Base-by-base conservation (phyloP, 2,113 vertebrate genomes). In the Rhizomys pruinosus region DNA sequence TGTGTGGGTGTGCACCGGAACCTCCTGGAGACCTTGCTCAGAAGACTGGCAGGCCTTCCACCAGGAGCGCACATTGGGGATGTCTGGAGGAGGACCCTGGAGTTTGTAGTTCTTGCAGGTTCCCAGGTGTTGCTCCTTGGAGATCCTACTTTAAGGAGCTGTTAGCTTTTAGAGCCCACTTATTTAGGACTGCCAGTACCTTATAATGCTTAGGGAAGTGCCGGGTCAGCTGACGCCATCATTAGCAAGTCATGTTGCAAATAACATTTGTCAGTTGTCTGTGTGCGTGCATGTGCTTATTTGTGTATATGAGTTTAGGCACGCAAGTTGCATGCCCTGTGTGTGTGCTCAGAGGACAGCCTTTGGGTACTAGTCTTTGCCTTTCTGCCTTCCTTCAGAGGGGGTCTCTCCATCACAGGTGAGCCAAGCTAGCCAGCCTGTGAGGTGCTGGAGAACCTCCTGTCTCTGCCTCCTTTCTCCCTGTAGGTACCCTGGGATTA, bases 1-100 rank as follows among this genome's bases (percentile, higher is more conserved):
- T 12, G 1, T 37, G 17, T 10, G 12, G 39, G 13, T 15, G 23
- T 7, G 1, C 13, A 9, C 12, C 7, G 8, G 20, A 10, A 7
- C 68, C 57, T 5, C 72, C 5, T 2, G 52, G 59, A 15, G 34
- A 32, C 23, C 44, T 47, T 73, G 42, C 4, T 19, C 19, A 72
- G 23, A 10, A 47, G 23, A 44, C 11, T 1, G 5, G 11, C 25
- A 64, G 37, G 55, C 25, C 47, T 11, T 37, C 16, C 6, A 32
- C 1, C 2, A 8, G 78, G 3, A 19, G 16, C 4, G 11, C 13
- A 47, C 47, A 47, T 16, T 27, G 20, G 20, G 89, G 73, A 85
- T 66, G 12, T 66, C 34, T 57, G 64, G 59, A n/a, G 20, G 47
- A 52, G 59, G 34, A 42, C 71, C 79, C 2, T 0, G 27, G 44